A percentile compares a stretch with the other conserved stretches of the same genome.
These are phyloP conservation scores for Drosophila sp. DNA, from an alignment of 1,140 invertebrate genomes.

Conservation along the genomic window DNA sequence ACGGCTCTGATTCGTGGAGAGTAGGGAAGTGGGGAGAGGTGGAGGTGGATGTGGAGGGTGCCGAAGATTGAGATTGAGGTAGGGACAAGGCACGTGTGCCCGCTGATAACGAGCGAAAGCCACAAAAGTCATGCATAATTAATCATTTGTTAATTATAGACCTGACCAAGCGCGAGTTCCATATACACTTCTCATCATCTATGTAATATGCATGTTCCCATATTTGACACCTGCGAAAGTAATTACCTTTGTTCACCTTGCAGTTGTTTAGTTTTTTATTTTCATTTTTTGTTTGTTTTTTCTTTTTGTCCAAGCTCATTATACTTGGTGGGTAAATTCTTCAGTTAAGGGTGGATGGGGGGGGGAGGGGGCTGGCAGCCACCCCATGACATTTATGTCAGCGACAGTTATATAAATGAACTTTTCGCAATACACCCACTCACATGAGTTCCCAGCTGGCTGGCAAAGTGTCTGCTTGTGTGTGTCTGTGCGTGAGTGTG, in stretches of 20 bases:
- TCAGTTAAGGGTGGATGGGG: conserved; percentile 7
- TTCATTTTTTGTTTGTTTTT: conserved; percentile 5
- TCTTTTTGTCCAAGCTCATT: conserved; percentile 57
- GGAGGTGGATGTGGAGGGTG: too few species aligned
- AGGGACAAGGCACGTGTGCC: conserved; percentile 51
- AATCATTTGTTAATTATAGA: conserved; percentile 83
- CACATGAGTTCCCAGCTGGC: conserved; percentile 18
- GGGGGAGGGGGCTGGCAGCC: conserved; percentile 22
- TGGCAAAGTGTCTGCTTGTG: conserved; percentile 23
- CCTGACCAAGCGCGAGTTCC: conserved; percentile 46
- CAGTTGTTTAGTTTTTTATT: conserved; percentile 67
- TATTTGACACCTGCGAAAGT: conserved; percentile 75
- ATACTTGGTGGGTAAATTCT: conserved; percentile 39
- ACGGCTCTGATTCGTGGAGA: conserved; percentile 6
- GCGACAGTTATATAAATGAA: conserved; percentile 79
- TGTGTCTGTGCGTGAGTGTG: conserved; percentile 34
- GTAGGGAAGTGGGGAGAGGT: too few species aligned
- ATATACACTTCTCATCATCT: conserved; percentile 27
- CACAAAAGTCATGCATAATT: conserved; percentile 79
- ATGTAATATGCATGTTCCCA: conserved; percentile 52
- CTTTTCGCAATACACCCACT: conserved; percentile 60
- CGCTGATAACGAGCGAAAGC: conserved; percentile 73
- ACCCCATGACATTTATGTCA: conserved; percentile 46
- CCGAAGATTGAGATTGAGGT: conserved; percentile 10
- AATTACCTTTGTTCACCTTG: conserved; percentile 79